A percentile compares a stretch with the other conserved stretches of the same genome.
These are phyloP conservation scores for Azorinus chamasolen DNA, from an alignment of 2,888 invertebrate genomes.

Conservation along the genomic window DNA sequence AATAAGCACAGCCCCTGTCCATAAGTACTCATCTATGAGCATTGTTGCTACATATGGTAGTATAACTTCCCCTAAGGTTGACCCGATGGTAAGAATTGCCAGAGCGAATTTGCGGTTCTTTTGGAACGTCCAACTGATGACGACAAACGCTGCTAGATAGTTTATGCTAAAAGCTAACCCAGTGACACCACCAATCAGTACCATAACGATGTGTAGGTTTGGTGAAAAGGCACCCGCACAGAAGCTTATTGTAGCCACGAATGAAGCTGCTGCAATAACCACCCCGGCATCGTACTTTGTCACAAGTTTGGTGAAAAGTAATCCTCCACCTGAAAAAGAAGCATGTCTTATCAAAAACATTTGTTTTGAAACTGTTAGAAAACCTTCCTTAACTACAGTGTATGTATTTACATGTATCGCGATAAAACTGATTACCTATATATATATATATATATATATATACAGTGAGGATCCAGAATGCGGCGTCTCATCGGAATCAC, in stretches of 20 bases:
- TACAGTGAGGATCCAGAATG: too few relatives aligned
- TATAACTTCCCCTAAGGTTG: conserved; percentile 29
- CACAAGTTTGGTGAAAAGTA: conserved; percentile 33
- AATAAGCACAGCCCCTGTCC: conserved; percentile 43
- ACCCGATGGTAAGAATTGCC: conserved; percentile 33
- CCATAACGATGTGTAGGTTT: conserved; percentile 33
- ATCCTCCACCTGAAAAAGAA: conserved; percentile 45
- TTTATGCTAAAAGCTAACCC: conserved; percentile 33
- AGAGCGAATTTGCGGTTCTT: conserved; percentile 39
- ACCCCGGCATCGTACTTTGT: conserved; percentile 28
- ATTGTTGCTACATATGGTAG: conserved; percentile 45
- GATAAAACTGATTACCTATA: too few relatives aligned
- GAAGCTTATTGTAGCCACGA: conserved; percentile 12
- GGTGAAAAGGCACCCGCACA: conserved; percentile 14
- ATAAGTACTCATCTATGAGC: conserved; percentile 32
- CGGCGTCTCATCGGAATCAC: too few relatives aligned
- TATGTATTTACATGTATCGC: too few relatives aligned
- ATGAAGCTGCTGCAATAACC: conserved; percentile 25
- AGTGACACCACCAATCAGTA: conserved; percentile 27
- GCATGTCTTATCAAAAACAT: too few relatives aligned
- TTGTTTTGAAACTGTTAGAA: too few relatives aligned
- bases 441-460: too few relatives aligned
- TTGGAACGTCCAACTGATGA: conserved; percentile 35
- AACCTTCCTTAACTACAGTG: too few relatives aligned
- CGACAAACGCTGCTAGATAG: conserved; percentile 21